These are phyloP conservation scores for Agelas oroides DNA, from an alignment of 37 sponge, comb jelly and placozoan genomes.

Conservation along the genomic window DNA sequence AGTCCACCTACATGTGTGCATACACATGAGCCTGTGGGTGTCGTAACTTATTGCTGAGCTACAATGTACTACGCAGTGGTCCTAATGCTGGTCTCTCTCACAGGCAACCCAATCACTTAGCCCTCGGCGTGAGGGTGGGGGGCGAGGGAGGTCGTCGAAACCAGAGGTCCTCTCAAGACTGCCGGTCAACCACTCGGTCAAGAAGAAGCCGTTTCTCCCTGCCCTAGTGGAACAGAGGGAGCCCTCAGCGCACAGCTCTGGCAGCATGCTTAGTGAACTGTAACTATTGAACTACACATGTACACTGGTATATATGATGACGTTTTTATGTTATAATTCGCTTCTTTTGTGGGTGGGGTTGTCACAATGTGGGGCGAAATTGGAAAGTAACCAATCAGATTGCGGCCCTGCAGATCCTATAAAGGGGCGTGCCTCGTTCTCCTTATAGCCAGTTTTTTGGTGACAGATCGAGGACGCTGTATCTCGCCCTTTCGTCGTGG, in stretches of 20 bases:
- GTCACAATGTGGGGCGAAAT: background rate
- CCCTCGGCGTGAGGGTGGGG: no score
- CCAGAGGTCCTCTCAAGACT: no score
- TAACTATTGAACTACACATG: no score
- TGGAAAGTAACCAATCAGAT: background rate
- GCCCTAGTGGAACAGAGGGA: background rate
- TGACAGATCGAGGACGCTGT: no score
- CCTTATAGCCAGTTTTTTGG: background rate
- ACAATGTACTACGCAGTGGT: no score
- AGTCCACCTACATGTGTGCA: background rate
- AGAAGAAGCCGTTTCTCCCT: constrained; percentile 5
- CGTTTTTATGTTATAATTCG: no score
- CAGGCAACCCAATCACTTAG: constrained; percentile 31
- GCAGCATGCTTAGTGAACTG: background rate
- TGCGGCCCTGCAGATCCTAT: background rate
- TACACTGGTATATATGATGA: background rate
- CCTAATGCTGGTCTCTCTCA: no score
- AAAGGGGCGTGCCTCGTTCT: constrained; percentile 2
- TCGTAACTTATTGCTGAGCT: no score
- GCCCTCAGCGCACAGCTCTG: background rate
- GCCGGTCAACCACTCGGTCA: background rate
- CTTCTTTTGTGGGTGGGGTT: background rate
- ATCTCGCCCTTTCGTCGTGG: no score
- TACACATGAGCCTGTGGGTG: background rate
- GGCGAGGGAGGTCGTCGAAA: no score